Evolutionary conservation across 2,113 vertebrate genomes (phyloP).

Genomic region (Galeopterus variegatus): DNA sequence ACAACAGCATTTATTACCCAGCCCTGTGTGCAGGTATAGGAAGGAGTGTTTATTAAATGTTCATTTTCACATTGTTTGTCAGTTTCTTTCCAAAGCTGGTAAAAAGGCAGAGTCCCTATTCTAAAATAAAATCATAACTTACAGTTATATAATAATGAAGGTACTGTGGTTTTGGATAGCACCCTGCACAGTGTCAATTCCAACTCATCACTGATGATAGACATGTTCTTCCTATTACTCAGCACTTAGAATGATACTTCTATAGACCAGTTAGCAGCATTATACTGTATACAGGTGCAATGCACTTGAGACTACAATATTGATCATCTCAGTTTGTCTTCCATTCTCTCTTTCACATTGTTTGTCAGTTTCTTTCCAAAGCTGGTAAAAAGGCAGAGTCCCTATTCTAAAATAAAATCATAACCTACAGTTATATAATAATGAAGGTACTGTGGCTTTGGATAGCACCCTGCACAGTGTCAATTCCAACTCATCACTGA

Average conservation of each 20-base stretch:
- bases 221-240: background rate
- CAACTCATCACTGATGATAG: slow-evolving; percentile 23
- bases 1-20: slow-evolving; percentile 49
- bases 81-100: slow-evolving; percentile 16
- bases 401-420: slow-evolving; percentile 48
- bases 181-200: background rate
- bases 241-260: background rate
- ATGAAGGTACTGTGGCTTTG: background rate
- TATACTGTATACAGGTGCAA: too few species aligned
- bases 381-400: background rate
- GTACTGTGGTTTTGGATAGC: background rate
- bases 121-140: slow-evolving; percentile 59
- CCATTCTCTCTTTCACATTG: slow-evolving; percentile 24
- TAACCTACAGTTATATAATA: slow-evolving; percentile 10
- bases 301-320: too few species aligned
- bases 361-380: slow-evolving; percentile 43
- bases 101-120: background rate
- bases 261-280: background rate
- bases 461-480: background rate
- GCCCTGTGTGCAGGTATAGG: background rate
- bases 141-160: background rate
- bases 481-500: slow-evolving; percentile 32
- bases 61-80: slow-evolving; percentile 28
- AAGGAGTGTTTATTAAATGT: slow-evolving; percentile 58
- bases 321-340: too few species aligned